Base-by-base conservation (phyloP, 2,797 vertebrate genomes). In the Nannoperca obscura region DNA sequence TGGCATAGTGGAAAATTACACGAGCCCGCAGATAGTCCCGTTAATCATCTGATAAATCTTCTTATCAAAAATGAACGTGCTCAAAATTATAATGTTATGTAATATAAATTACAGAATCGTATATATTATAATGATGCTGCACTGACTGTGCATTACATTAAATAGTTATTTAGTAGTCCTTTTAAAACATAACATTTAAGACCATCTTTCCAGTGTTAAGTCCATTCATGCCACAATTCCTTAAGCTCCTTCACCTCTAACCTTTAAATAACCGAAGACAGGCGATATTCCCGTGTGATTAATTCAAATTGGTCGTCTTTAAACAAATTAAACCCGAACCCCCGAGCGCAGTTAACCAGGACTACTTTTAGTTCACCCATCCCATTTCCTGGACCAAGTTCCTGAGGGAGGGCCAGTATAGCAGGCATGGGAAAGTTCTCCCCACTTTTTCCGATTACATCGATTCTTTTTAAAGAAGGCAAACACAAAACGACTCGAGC, bases 391-490 rank as follows among this genome's bases (percentile, higher is more conserved):
- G 93, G 77, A 92, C 78, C 11, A 15, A 69, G 90, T 92, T 94
- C 94, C 94, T 93, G 95, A 94, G 94, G 95, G 95, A 95, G 93
- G 92, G 85, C 80, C 88, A 61, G 50, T n/a, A 14, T 10, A 54
- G 74, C 66, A 75, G 85, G 69, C 94, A 89, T 96, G 95, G 93
- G 95, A 96, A 96, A 94, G 90, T 95, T 93, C 82, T 76, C 88
- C 81, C 82, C 13, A 75, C 77, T 93, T 92, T 93, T 93, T 93
- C 88, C 88, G 81, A 92, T 88, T 75, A 88, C 89, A 90, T 75
- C 34, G 80, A 63, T 59, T 84, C 84, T 81, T 88, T 89, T 84
- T 84, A 88, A 91, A 85, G 81, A 59, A 76, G 65, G 70, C 64
- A 55, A 67, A 79, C 71, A 50, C 64, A 30, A 30, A n/a, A 17